Evolutionary conservation across 2,113 vertebrate species (phyloP).

Genomic region (Pogonocichla stellata): DNA sequence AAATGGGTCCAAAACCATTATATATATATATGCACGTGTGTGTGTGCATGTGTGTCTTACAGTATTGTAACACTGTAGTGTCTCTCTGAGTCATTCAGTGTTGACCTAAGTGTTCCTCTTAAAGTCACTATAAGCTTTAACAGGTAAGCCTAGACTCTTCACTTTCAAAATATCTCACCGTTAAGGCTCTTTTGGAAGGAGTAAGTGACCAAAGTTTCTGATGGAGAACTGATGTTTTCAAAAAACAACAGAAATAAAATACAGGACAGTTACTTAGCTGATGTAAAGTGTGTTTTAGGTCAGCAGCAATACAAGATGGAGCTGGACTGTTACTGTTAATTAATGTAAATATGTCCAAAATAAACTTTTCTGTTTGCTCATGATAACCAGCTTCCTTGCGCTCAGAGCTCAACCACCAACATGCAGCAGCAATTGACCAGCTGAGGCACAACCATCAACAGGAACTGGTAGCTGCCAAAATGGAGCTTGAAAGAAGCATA

Average conservation of each 20-base stretch:
- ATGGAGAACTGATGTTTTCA: not conserved
- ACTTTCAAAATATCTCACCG: not conserved
- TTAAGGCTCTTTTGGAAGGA: not conserved
- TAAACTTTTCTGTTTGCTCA: not conserved
- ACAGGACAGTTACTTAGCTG: not conserved
- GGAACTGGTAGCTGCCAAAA: slow-evolving; percentile 83
- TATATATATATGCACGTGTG: not conserved
- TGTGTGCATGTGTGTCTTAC: rapidly evolving
- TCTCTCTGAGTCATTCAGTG: not conserved
- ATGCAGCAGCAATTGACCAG: slow-evolving; percentile 92
- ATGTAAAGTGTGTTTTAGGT: not conserved
- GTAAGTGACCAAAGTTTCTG: not conserved
- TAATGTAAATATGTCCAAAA: not conserved
- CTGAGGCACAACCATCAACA: slow-evolving; percentile 91
- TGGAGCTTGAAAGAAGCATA: slow-evolving; percentile 88
- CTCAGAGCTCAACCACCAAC: slow-evolving; percentile 95
- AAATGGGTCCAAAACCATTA: not conserved
- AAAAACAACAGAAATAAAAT: not conserved
- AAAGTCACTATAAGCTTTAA: not conserved
- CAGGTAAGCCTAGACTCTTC: not conserved
- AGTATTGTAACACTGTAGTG: not conserved
- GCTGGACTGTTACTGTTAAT: not conserved
- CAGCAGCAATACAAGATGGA: not conserved
- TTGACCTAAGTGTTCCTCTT: not conserved
- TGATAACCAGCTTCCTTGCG: slow-evolving; percentile 85